Evolutionary conservation across 2,888 invertebrate genomes (phyloP).

Genomic region (Lissocephala sabroskyi): DNA sequence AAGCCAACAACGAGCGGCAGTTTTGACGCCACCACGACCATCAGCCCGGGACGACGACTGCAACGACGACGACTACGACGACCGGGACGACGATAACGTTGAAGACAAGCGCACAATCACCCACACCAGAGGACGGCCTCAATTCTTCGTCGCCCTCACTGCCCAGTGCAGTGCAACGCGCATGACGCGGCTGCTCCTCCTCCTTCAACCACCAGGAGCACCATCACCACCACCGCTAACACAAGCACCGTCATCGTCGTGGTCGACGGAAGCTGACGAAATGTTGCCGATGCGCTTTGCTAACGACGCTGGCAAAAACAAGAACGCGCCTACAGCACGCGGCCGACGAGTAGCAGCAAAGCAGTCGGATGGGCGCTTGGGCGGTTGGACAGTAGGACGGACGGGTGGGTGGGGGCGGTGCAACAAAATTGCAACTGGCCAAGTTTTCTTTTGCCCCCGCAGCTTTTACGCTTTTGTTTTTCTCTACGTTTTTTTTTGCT

Average conservation of each 20-base stretch:
- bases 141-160: background rate
- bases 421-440: conserved; percentile 47
- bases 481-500: conserved; percentile 10
- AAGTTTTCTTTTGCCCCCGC: conserved; percentile 41
- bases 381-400: background rate
- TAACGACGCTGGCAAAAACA: conserved; percentile 64
- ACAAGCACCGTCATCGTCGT: too few species aligned
- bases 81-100: conserved; percentile 6
- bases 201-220: too few species aligned
- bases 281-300: conserved; percentile 66
- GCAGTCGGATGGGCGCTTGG: background rate
- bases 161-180: conserved; percentile 39
- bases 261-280: conserved; percentile 65
- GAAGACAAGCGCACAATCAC: conserved; percentile 25
- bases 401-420: conserved; percentile 4
- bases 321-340: conserved; percentile 49
- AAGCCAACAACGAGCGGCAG: conserved; percentile 15
- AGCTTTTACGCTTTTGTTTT: conserved; percentile 23
- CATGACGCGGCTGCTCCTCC: conserved; percentile 51
- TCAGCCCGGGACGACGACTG: background rate
- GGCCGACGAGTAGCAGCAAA: conserved; percentile 18
- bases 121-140: conserved; percentile 1
- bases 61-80: conserved; percentile 10
- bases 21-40: too few species aligned
- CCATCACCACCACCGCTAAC: too few species aligned